Evolutionary conservation across 2,113 vertebrate species (phyloP), one percentile per base, ranked within the genome.

Genomic region (Stictonetta naevosa): DNA sequence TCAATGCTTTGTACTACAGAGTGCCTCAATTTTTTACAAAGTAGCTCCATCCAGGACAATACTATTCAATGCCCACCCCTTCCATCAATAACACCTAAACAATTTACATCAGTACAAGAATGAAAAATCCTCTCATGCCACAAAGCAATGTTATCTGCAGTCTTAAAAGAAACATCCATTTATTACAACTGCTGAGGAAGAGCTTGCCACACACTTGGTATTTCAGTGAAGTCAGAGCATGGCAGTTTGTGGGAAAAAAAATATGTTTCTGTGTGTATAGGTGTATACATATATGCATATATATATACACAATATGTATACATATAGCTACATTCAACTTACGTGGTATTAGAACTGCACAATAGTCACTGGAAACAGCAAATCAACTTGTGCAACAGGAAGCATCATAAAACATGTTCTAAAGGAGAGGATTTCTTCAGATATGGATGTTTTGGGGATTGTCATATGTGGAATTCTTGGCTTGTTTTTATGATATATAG

Each of bases 401-500:
- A 77, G 58, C 23, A 83, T 50, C 48, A 50, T 50, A 50, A 50
- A 23, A 50, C 48, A 46, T 46, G 22, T 50, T 50, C 48, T 50
- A 23, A 50, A 50, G 48, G 48, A 86, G 23, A 80, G 40, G 60
- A 64, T 96, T 96, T 93, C 67, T 96, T 93, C 67, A 95, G 96
- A 91, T 89, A 55, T 79, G 52, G 86, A 38, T 48, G 0, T 62
- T 77, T 87, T 36, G 88, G 25, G 91, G 19, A 52, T 74, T 92
- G 92, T 90, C 55, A 38, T 92, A 3, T 2, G 5, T 64, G 56
- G 42, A 96, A 73, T 64, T 69, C 3, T 34, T 97, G 73, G 64
- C 71, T 95, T 95, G 76, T 83, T 94, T 97, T 89, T 91, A 72
- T 75, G 73, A 95, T 85, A 71, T 71, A 72, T 71, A 71, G n/a